Conservation (phyloP, 2,113 vertebrate genomes). For the Melierax canorus region DNA sequence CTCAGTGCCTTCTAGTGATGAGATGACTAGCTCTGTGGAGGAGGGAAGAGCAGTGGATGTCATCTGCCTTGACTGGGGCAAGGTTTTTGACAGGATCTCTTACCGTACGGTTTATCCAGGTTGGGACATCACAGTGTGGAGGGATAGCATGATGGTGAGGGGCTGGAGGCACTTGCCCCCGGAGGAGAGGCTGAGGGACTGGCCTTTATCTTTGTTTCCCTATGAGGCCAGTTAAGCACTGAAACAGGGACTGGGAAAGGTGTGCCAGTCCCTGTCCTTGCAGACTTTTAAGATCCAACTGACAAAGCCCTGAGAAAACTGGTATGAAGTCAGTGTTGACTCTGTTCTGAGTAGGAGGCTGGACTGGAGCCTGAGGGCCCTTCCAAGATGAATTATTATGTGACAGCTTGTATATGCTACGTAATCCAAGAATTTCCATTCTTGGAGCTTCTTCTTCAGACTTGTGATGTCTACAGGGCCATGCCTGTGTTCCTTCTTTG, state of each 20-base stretch:
- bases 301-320: not conserved
- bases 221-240: not conserved
- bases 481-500: rapidly evolving
- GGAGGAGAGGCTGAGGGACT: not conserved
- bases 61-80: not conserved
- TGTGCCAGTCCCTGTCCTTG: not conserved
- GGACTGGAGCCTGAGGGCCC: not conserved
- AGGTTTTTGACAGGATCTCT: not conserved
- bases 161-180: not conserved
- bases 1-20: not conserved
- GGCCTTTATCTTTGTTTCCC: not conserved
- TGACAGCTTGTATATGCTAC: not conserved
- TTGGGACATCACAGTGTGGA: not conserved
- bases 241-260: not conserved
- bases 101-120: not conserved
- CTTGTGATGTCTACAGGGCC: not conserved
- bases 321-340: not conserved
- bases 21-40: not conserved
- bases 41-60: not conserved
- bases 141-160: not conserved
- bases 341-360: not conserved
- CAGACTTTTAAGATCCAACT: not conserved
- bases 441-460: not conserved
- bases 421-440: not conserved
- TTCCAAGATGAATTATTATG: not conserved